Evolutionary conservation across 2,888 invertebrate species (phyloP), one percentile per base, ranked within the genome.

Genomic region (Pycnomerus fuliginosus): DNA sequence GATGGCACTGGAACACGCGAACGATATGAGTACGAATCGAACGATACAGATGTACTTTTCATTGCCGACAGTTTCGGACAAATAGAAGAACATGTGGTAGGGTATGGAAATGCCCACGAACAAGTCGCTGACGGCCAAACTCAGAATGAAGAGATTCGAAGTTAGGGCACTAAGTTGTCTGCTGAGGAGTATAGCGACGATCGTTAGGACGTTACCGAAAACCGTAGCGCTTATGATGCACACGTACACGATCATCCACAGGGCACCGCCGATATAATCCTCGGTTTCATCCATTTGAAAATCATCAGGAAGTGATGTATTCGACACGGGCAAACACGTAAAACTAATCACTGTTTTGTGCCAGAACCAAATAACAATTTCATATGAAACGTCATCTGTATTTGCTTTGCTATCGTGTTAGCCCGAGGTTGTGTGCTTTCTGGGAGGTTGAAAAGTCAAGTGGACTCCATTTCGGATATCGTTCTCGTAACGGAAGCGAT

Each of bases 1-100:
- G 59, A 89, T 84, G 53, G 88, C 88, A 33, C 86, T 87, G 57
- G 84, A 80, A 65, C 88, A 88, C 48, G 87, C 87, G 62, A 87
- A 77, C 55, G 83, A 82, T 53, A 86, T 83, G 37, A 87, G 74
- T 37, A 85, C 84, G 71, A 87, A 89, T 56, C 85, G 74, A 64
- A 86, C 73, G 25, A 89, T 67, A 59, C 89, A 89, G 14, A 81
- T 78, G 61, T 74, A 75, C 56, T 82, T 79, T 52, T 78, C 75
- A 30, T 73, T 70, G 22, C 82, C 83, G 56, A 87, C 76, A 25
- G 50, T 52, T 22, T 53, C 53, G 57, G 79, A 75, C 50, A 85
- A 68, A 70, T 85, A 87, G 72, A 90, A 89, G 30, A 82, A 80
- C 61, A 87, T 77, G 66, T 89, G 88, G 70, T 87, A 90, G 10